phyloP scores from a whole-genome alignment of 2,888 invertebrate species.

The Salticus scenicus region DNA sequence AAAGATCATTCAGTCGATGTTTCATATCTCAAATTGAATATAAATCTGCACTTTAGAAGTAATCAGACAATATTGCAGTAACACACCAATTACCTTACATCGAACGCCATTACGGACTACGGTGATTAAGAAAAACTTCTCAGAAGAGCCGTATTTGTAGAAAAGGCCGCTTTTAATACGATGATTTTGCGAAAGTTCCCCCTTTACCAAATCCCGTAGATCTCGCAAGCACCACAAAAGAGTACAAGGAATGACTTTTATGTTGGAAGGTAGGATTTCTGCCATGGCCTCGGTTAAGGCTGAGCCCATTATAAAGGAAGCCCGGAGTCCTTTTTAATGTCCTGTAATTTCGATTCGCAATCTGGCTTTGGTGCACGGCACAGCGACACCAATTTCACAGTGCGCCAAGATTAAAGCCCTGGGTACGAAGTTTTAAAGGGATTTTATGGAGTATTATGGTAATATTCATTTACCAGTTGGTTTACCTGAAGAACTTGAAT shows the following conservation, averaged over 20 bases:
- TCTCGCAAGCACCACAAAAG: slow-evolving; percentile 62
- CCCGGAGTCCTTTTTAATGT: slow-evolving; percentile 67
- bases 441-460: slow-evolving; percentile 62
- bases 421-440: slow-evolving; percentile 66
- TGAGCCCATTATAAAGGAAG: slow-evolving; percentile 40
- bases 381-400: slow-evolving; percentile 59
- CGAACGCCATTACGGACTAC: neutral
- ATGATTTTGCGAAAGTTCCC: slow-evolving; percentile 50
- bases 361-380: slow-evolving; percentile 46
- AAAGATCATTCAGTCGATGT: too few species aligned
- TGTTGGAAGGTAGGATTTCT: slow-evolving; percentile 64
- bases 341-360: slow-evolving; percentile 60
- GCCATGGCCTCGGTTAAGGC: slow-evolving; percentile 49
- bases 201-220: slow-evolving; percentile 47
- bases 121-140: slow-evolving; percentile 22
- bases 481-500: slow-evolving; percentile 58
- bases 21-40: too few species aligned
- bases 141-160: slow-evolving; percentile 25
- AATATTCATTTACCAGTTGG: slow-evolving; percentile 67
- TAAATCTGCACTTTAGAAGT: too few species aligned
- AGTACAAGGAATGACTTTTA: slow-evolving; percentile 67
- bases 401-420: slow-evolving; percentile 52
- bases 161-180: slow-evolving; percentile 32
- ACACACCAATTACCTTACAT: neutral
- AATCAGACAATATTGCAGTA: too few species aligned